A percentile compares a stretch with the other conserved stretches of the same genome.
These are phyloP conservation scores for Gopherus evgoodei DNA, from an alignment of 2,113 vertebrate genomes.

Conservation along the genomic window DNA sequence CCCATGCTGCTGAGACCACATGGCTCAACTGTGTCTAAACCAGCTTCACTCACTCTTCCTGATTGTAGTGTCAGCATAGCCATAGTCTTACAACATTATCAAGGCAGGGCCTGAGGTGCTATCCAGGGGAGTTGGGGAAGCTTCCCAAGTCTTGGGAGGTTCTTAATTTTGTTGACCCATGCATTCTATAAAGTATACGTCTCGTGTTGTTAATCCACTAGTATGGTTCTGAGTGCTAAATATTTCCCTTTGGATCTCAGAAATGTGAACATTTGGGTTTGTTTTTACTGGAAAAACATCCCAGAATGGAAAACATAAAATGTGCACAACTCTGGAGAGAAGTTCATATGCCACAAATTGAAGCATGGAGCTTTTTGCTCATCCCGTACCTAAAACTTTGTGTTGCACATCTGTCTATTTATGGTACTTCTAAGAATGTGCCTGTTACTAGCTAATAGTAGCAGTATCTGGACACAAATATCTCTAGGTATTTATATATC, in stretches of 20 bases:
- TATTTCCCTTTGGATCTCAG: conserved; percentile 23
- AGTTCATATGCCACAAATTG: background rate
- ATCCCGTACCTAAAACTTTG: background rate
- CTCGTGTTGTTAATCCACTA: background rate
- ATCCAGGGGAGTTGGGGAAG: too few species aligned
- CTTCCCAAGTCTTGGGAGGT: background rate
- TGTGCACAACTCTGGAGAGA: background rate
- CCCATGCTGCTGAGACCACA: background rate
- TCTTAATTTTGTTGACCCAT: background rate
- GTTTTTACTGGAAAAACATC: background rate
- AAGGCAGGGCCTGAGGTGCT: too few species aligned
- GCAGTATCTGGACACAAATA: fast-evolving
- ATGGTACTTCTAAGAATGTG: background rate
- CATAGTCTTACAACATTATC: too few species aligned
- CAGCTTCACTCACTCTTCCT: background rate
- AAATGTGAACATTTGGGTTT: conserved; percentile 35
- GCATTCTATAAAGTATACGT: background rate
- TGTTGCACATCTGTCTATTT: background rate
- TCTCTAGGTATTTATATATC: background rate
- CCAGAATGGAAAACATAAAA: conserved; percentile 6
- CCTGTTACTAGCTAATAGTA: background rate
- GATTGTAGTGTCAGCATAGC: background rate
- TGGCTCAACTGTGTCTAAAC: background rate
- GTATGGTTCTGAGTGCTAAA: background rate
- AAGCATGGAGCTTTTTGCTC: background rate